Evolutionary conservation across 2,797 vertebrate species (phyloP), one percentile per base, ranked within the genome.

Genomic region (Lepilemur ruficaudatus): DNA sequence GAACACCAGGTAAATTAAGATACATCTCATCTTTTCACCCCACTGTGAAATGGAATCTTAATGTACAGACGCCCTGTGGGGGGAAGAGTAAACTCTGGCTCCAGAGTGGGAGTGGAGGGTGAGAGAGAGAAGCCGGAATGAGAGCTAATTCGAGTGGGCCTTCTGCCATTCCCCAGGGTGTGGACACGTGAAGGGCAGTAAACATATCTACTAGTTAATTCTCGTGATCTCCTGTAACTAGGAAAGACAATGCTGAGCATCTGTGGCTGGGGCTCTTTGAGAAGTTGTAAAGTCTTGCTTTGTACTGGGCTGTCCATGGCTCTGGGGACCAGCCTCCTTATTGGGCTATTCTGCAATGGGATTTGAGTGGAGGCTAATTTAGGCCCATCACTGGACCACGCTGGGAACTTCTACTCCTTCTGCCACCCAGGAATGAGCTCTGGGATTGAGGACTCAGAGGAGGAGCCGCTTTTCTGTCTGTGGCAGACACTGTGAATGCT

Each of bases 1-100:
- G 97, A 96, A 96, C 67, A 72, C 83, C 38, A 52, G 93, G 91
- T 87, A 93, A 97, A 98, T 97, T 81, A 98, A 97, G 94, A 98
- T 91, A 89, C 96, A 94, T 95, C 96, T 97, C 93, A 75, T 94
- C 94, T 88, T 95, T 96, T 97, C 81, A 48, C 81, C 97, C 92
- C 59, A 95, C 96, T 96, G 94, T 95, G 97, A 97, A 93, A 96
- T 91, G 93, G 94, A 96, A 92, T 97, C 96, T 94, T 96, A 97
- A 97, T 90, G 87, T 90, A 96, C 95, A 96, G 80, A 70, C 28
- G 61, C 35, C 65, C 72, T 3, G 22, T n/a, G n/a, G 87, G 89
- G 91, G 55, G 76, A 85, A 35, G 76, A 67, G 61, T 35, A 97
- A 97, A 90, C 78, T 91, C 96, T 20, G 91, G 95, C 8, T 15